Evolutionary conservation across 2,888 invertebrate species (phyloP).

Genomic region (Zelleria hepariella): DNA sequence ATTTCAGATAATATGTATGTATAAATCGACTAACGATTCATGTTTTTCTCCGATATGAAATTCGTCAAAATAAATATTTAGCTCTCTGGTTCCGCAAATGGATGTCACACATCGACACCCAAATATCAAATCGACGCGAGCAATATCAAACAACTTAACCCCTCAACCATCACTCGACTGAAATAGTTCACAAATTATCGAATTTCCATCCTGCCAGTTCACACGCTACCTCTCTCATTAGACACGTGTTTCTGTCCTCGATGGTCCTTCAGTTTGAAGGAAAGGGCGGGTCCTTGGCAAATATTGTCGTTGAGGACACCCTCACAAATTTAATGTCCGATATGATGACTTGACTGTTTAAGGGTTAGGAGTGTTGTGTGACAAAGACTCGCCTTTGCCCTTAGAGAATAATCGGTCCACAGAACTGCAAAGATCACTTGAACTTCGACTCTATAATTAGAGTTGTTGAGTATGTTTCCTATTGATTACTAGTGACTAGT

Average conservation of each 20-base stretch:
- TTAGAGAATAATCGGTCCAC: too few relatives aligned
- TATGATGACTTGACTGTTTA: constrained; percentile 42
- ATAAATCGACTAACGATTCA: too few relatives aligned
- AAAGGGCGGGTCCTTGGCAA: constrained; percentile 49
- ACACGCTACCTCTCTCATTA: constrained; percentile 33
- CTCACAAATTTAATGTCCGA: constrained; percentile 19
- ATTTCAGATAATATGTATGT: too few relatives aligned
- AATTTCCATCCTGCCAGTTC: constrained; percentile 23
- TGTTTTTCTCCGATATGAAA: too few relatives aligned
- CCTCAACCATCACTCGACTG: background rate
- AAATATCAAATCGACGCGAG: constrained; percentile 7
- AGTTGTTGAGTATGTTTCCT: too few relatives aligned
- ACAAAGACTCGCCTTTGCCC: constrained; percentile 21
- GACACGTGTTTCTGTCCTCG: constrained; percentile 47
- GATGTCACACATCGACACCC: constrained; percentile 1
- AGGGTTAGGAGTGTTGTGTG: constrained; percentile 38
- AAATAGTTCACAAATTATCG: constrained; percentile 11
- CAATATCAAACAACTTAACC: constrained; percentile 10
- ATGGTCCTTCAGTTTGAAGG: constrained; percentile 30
- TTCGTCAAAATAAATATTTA: too few relatives aligned
- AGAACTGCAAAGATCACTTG: too few relatives aligned
- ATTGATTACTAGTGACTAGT: too few relatives aligned
- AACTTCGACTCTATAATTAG: too few relatives aligned
- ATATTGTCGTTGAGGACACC: constrained; percentile 68
- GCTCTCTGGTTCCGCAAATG: too few relatives aligned